Evolutionary conservation across 2,888 invertebrate species (phyloP).

Genomic region (Drosophila robusta): DNA sequence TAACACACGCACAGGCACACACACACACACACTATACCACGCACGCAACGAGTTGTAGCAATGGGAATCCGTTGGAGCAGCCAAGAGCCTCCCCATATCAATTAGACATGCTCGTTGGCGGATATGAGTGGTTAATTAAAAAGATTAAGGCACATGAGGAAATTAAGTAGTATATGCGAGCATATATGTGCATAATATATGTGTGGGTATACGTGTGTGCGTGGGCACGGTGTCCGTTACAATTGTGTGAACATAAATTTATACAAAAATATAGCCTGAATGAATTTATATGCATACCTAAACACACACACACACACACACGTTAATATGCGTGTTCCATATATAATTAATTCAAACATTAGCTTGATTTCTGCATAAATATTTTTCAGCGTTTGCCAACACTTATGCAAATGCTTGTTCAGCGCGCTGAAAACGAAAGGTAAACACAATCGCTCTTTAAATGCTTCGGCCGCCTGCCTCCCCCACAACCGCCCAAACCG

Average conservation of each 20-base stretch:
- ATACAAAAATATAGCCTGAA: slow-evolving; percentile 1
- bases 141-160: slow-evolving; percentile 63
- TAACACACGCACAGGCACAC: slow-evolving; percentile 29
- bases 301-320: not conserved
- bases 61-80: slow-evolving; percentile 23
- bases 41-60: slow-evolving; percentile 30
- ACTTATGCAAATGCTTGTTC: slow-evolving; percentile 57
- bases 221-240: slow-evolving; percentile 9
- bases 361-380: slow-evolving; percentile 45
- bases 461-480: not conserved
- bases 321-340: slow-evolving; percentile 1
- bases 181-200: slow-evolving; percentile 1
- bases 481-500: not conserved
- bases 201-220: slow-evolving; percentile 1
- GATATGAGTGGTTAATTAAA: slow-evolving; percentile 80
- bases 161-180: slow-evolving; percentile 36
- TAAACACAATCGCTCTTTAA: slow-evolving; percentile 40
- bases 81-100: slow-evolving; percentile 53
- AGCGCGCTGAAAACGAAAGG: slow-evolving; percentile 23
- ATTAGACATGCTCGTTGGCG: slow-evolving; percentile 70
- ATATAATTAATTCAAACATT: slow-evolving; percentile 39
- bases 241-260: slow-evolving; percentile 13
- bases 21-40: not conserved
- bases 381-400: slow-evolving; percentile 44
- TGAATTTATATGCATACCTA: slow-evolving; percentile 2